phyloP scores from a whole-genome alignment of 2,113 vertebrate species.

The Zapornia atra region DNA sequence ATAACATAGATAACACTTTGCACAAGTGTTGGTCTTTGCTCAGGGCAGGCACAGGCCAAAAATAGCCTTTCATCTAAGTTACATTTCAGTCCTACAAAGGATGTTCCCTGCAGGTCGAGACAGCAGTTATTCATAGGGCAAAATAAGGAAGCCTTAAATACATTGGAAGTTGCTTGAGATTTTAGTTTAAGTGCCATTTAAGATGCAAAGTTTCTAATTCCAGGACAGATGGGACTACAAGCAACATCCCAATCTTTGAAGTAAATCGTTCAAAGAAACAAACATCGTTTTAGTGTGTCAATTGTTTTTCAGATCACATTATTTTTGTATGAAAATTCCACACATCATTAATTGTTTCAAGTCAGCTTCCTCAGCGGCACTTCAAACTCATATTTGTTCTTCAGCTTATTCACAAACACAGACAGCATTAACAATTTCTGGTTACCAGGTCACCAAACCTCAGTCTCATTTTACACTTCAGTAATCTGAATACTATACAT shows the following conservation, averaged over 20 bases:
- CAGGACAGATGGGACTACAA: background rate
- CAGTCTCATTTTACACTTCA: slow-evolving; percentile 56
- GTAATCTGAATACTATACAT: slow-evolving; percentile 5
- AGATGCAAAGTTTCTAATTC: background rate
- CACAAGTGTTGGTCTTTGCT: background rate
- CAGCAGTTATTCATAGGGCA: slow-evolving; percentile 16
- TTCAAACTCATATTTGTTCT: slow-evolving; percentile 3
- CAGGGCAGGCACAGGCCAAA: background rate
- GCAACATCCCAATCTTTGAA: background rate
- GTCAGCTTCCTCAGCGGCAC: background rate
- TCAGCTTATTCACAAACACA: slow-evolving; percentile 2
- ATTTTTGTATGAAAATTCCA: slow-evolving; percentile 17
- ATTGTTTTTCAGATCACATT: background rate
- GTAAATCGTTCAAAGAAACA: slow-evolving; percentile 14
- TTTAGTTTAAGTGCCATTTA: background rate
- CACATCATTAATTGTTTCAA: background rate
- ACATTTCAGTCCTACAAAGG: slow-evolving; percentile 45
- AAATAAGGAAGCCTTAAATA: slow-evolving; percentile 38
- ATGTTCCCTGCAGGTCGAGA: slow-evolving; percentile 36
- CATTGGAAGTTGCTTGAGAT: background rate
- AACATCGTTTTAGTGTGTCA: background rate
- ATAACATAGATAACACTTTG: background rate
- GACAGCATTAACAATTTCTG: slow-evolving; percentile 20
- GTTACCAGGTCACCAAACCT: slow-evolving; percentile 55
- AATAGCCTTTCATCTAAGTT: background rate